Base-by-base conservation (phyloP, 1,140 invertebrate species). In the Brachionus rotundiformis region DNA sequence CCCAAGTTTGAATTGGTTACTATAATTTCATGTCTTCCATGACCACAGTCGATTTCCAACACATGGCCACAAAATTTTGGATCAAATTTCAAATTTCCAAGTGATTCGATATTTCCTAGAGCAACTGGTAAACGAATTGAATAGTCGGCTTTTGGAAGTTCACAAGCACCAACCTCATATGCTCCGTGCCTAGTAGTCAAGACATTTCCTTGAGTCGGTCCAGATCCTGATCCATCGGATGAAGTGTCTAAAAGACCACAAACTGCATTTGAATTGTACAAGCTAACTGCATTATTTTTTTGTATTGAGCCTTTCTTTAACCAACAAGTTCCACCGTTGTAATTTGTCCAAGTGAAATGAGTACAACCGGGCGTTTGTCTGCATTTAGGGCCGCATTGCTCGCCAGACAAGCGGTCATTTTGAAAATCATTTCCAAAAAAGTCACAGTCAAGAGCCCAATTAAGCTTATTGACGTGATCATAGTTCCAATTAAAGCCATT, bases 1-100 rank as follows among this genome's bases (percentile, higher is more conserved):
- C 33, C 65, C n/a, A 39, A 39, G n/a, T 36, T 71, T 23, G 65
- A 71, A 39, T 71, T 71, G 29, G 65, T 71, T 4, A 71, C 33
- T 39, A 71, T 71, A 5, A 39, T 39, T 16, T 71, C 65, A 7
- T 16, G 10, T 36, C n/a, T 23, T 36, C 65, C 65, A 71, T 71
- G 36, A 16, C 65, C 65, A 23, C 65, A 71, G 19, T 71, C 33
- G 29, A 65, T 65, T 31, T 29, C 31, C 0, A 65, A 23, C 7
- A 65, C n/a, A 65, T 65, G 61, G 4, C 61, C 61, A 65, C 61
- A 65, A n/a, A 29, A 65, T 65, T 65, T 33, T n/a, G 61, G 61
- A 31, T 33, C 27, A 29, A 65, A 65, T 65, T 27, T 65, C 11
- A 65, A 16, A 29, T 29, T 10, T 3, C 31, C 31, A n/a, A 71